Evolutionary conservation across 1,140 invertebrate genomes (phyloP).

Genomic region (Campoletis sonorensis): DNA sequence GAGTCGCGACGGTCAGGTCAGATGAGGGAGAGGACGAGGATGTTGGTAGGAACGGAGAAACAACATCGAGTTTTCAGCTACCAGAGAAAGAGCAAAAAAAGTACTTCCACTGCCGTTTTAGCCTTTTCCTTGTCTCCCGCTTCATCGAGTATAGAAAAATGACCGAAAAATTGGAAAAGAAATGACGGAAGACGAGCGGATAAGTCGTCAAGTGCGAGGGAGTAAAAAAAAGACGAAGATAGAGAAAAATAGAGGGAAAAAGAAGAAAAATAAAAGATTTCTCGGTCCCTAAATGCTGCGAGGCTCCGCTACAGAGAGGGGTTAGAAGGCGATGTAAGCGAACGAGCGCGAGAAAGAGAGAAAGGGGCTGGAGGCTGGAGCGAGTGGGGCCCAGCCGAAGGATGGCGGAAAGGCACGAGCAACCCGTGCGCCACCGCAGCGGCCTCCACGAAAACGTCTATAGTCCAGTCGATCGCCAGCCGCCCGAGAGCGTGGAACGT

Average conservation of each 20-base stretch:
- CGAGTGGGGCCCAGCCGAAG: conserved; percentile 49
- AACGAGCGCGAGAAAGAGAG: conserved; percentile 30
- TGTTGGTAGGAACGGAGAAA: no score
- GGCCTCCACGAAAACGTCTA: conserved; percentile 61
- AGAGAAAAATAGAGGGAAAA: conserved; percentile 12
- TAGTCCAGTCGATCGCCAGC: conserved; percentile 68
- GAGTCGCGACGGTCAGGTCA: no score
- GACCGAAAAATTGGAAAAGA: conserved; percentile 39
- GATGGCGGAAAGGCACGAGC: conserved; percentile 42
- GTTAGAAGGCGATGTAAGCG: conserved; percentile 10
- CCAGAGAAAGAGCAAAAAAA: no score
- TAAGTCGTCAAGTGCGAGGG: conserved; percentile 41
- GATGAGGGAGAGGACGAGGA: no score
- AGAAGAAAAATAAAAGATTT: conserved; percentile 37
- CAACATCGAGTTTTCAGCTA: no score
- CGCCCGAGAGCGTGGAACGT: conserved; percentile 64
- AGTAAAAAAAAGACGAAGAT: conserved; percentile 21
- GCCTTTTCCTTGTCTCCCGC: not conserved
- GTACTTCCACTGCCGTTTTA: not conserved
- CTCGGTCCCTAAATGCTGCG: conserved; percentile 37
- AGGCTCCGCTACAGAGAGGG: not conserved
- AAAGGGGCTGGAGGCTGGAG: conserved; percentile 41
- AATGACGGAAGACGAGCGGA: conserved; percentile 37
- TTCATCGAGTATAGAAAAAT: not conserved
- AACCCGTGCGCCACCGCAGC: conserved; percentile 63